Base-by-base conservation (phyloP, 2,888 invertebrate species). In the Harpalus rubripes region DNA sequence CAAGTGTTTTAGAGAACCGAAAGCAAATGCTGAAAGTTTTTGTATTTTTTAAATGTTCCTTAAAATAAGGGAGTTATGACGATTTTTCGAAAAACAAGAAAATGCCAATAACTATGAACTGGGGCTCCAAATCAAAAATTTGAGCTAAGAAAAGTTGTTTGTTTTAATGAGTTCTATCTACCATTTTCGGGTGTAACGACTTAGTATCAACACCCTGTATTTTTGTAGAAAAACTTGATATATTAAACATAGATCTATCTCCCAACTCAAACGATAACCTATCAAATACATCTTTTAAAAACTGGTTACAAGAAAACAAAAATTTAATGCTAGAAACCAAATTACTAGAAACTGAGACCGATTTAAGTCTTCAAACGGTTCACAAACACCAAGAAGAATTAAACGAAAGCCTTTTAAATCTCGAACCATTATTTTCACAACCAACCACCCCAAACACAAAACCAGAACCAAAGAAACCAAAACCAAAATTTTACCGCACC, bases 251-350 rank as follows among this genome's bases (percentile, higher is more conserved):
- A 16, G 59, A 83, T 32, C 32, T 32, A 22, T 44, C 44, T 12
- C 12, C 15, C 39, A 7, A 39, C 3, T 7, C 39, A 80, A 85
- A 87, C 39, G 56, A 84, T n/a, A 86, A 86, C 32, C 56, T 85
- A 44, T 85, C 65, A 7, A 85, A 85, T n/a, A 32, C 85, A 39
- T 76, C 85, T n/a, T 82, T 87, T 61, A 86, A 86, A 80, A 87
- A 87, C 58, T 88, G 88, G 88, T 52, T 87, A 12, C 76, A 83
- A 56, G 87, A 88, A 26, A 87, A 87, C 32, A 86, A 81, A 39
- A 86, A 86, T 61, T 32, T 78, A 26, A 63, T 84, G 16, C 52
- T 78, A 76, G 85, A 84, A 15, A 84, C 81, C 18, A 86, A 86
- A 85, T 81, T 81, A 6, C 44, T 32, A 0, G 87, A 86, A 85